These are phyloP conservation scores for Psilopsiagon aymara DNA, from an alignment of 2,113 vertebrate species.

Conservation along the genomic window DNA sequence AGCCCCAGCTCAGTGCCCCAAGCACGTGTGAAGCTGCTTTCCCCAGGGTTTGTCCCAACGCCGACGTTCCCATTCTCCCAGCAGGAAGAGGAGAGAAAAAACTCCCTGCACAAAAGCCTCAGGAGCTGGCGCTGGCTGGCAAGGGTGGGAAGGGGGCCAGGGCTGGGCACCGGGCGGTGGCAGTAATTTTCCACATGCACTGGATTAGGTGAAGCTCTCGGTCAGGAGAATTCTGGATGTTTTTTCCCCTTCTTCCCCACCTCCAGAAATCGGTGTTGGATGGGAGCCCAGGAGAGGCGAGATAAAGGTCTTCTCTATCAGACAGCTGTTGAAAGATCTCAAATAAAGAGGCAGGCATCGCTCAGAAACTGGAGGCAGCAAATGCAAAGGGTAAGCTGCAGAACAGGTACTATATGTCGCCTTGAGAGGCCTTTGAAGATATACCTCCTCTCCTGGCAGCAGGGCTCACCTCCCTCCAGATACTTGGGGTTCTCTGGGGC, in stretches of 20 bases:
- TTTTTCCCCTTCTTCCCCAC: neutral
- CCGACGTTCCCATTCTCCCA: conserved; percentile 11
- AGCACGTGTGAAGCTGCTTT: conserved; percentile 19
- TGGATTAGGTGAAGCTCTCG: conserved; percentile 30
- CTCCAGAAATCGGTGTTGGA: neutral
- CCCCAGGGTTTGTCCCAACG: neutral
- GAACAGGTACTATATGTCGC: neutral
- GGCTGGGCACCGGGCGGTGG: neutral
- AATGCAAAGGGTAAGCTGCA: conserved; percentile 13
- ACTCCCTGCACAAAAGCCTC: conserved; percentile 6
- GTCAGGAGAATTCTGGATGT: neutral
- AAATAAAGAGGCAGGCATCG: conserved; percentile 13
- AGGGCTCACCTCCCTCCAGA: neutral
- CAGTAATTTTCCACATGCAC: conserved; percentile 42
- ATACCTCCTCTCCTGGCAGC: neutral
- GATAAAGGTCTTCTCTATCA: conserved; percentile 64
- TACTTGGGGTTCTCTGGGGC: neutral
- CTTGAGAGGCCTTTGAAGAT: neutral
- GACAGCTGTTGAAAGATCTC: conserved; percentile 58
- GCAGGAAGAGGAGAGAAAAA: conserved; percentile 35
- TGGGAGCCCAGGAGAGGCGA: conserved; percentile 5
- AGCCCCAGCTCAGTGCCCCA: neutral
- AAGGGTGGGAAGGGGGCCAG: conserved; percentile 35
- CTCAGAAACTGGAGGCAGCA: neutral
- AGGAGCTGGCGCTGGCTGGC: neutral